These are phyloP conservation scores for Bolinopsis microptera DNA, from an alignment of 37 sponge, comb jelly and placozoan species.

Conservation along the genomic window DNA sequence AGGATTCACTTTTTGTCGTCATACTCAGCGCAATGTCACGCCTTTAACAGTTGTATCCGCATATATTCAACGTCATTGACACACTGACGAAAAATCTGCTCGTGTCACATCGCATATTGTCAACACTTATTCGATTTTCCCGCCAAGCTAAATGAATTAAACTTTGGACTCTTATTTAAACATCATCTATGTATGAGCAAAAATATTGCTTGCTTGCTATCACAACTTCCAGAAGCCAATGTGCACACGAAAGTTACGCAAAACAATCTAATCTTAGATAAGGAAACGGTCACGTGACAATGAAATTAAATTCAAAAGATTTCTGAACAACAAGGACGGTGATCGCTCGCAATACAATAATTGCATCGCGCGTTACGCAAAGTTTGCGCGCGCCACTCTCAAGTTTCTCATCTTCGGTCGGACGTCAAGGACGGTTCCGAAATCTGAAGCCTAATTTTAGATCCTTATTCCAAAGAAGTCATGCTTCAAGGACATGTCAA, in stretches of 20 bases:
- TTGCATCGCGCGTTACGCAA: neutral
- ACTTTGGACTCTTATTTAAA: neutral
- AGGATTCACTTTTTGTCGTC: neutral
- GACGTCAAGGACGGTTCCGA: too few species aligned
- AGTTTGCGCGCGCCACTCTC: neutral
- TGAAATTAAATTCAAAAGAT: neutral
- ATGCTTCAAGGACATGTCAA: neutral
- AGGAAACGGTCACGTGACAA: neutral
- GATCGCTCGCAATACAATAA: neutral
- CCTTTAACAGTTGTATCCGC: neutral
- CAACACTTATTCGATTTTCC: neutral
- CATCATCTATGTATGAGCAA: neutral
- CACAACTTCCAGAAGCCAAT: neutral
- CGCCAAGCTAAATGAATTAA: neutral
- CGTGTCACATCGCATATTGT: neutral
- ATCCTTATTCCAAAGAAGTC: neutral
- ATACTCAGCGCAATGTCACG: neutral
- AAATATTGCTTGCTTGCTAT: neutral
- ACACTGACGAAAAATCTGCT: neutral
- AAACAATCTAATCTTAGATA: neutral
- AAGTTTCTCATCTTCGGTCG: too few species aligned
- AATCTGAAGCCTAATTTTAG: neutral
- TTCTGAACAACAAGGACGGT: neutral
- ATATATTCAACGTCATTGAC: neutral
- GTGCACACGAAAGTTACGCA: neutral